Base-by-base conservation (phyloP, 2,888 invertebrate genomes). In the Blastobasis adustella region DNA sequence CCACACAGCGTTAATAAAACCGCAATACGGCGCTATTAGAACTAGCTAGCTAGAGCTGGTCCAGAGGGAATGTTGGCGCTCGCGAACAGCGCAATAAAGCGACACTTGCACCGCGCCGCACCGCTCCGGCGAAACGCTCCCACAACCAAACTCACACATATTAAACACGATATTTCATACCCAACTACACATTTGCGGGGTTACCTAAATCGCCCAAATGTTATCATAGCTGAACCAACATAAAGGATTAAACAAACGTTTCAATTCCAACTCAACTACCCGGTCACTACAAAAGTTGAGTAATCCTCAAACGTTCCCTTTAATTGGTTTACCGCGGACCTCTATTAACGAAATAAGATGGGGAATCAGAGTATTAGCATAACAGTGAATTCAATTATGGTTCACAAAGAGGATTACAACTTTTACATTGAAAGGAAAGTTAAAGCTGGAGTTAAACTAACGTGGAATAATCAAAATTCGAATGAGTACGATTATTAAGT, bases 351-450 rank as follows among this genome's bases (percentile, higher is more conserved):
- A 85, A 86, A 87, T 87, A 87, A 87, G 85, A 87, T 87, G 85
- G 84, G 86, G 86, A 87, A 87, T 87, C 86, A 87, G 80, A 82
- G 86, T 85, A 88, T 88, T 88, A 87, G 83, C 88, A 88, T 88
- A 87, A 87, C 87, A 87, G 85, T 81, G 78, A 85, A 87, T 88
- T 87, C 87, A 86, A 88, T 88, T 88, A 86, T 81, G 82, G 79
- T 78, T 73, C 79, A 87, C 87, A 88, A 87, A 88, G 86, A 86
- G 87, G 86, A 88, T 88, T 87, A 88, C 83, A 87, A 87, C 86
- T 87, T 88, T 86, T 83, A 87, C 84, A 86, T 84, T 85, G 82
- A 83, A 76, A 78, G 80, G 75, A 81, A 86, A 84, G 84, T 87
- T 84, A 71, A 76, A 77, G 75, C 73, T 75, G 77, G 74, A 74